Evolutionary conservation across 2,113 vertebrate genomes (phyloP), one percentile per base, ranked within the genome.

Genomic region (Ictalurus furcatus): DNA sequence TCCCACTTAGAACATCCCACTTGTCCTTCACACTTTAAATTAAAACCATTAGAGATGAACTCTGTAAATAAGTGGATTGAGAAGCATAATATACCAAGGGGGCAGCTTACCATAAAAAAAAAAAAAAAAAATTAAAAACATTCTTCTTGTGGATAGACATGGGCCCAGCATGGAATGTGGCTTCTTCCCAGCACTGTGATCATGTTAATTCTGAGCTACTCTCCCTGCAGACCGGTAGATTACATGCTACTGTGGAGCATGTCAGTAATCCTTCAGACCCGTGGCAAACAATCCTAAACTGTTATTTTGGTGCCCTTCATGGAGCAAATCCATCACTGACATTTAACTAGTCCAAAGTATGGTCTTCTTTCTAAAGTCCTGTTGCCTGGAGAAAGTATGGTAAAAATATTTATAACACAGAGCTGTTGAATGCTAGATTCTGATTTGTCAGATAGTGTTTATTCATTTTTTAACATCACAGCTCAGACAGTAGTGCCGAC

Each of bases 261-360:
- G 91, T 91, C 71, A 93, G 93, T 96, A 96, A 96, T 95, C 95
- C 95, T 89, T 92, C 92, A 90, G 91, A 95, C 92, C 93, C 87
- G 21, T 91, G 87, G 93, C 92, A 92, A 92, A 95, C 93, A 94
- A 93, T 91, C 86, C 91, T 92, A 86, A 90, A 92, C 92, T 92
- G 92, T 93, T 92, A 92, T 92, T 94, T 93, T 91, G 90, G 90
- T 94, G 95, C 94, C 95, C 95, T 96, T 96, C 95, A 95, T 91
- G 89, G 92, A 92, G 87, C 85, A 93, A 94, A 94, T 95, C 91
- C 89, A 90, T 90, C 91, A 91, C 84, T 95, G 95, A 95, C 94
- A 95, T 96, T 95, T 94, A 93, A 93, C 91, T 91, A 93, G 92
- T 95, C 93, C 95, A 93, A 92, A 93, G 93, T 86, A 87, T 67